phyloP scores from a whole-genome alignment of 2,888 invertebrate species.

The Crossocerus cetratus region DNA sequence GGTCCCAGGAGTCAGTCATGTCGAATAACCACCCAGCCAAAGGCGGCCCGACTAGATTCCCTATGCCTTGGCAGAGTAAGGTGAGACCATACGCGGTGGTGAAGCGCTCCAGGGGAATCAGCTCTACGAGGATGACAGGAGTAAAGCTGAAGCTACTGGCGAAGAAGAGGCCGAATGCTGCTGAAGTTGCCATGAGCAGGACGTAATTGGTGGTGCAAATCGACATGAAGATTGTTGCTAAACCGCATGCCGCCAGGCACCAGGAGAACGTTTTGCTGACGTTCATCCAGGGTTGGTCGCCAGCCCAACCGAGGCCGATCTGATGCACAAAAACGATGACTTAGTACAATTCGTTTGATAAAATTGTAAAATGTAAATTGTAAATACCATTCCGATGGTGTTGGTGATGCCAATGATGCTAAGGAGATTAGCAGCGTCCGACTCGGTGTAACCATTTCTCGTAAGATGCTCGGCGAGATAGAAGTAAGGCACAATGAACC shows the following conservation, averaged over 20 bases:
- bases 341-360: background rate
- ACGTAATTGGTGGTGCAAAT: conserved; percentile 78
- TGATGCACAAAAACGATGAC: conserved; percentile 69
- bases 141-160: conserved; percentile 95
- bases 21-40: conserved; percentile 89
- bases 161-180: conserved; percentile 92
- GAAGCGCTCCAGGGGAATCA: conserved; percentile 93
- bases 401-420: conserved; percentile 93
- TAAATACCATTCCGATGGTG: conserved; percentile 91
- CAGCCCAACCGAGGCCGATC: conserved; percentile 91
- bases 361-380: background rate
- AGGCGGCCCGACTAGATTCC: conserved; percentile 94
- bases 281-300: conserved; percentile 91
- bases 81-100: conserved; percentile 95
- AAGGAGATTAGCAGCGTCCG: conserved; percentile 87
- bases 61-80: conserved; percentile 93
- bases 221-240: conserved; percentile 82
- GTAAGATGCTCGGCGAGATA: conserved; percentile 92
- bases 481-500: conserved; percentile 97
- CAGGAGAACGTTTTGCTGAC: conserved; percentile 89
- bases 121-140: conserved; percentile 91
- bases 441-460: conserved; percentile 83
- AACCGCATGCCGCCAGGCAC: conserved; percentile 85
- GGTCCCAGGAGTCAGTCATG: conserved; percentile 84
- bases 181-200: conserved; percentile 78